A percentile compares a stretch with the other conserved stretches of the same genome.
phyloP scores from a whole-genome alignment of 2,797 vertebrate species.

The Tangara arthus region DNA sequence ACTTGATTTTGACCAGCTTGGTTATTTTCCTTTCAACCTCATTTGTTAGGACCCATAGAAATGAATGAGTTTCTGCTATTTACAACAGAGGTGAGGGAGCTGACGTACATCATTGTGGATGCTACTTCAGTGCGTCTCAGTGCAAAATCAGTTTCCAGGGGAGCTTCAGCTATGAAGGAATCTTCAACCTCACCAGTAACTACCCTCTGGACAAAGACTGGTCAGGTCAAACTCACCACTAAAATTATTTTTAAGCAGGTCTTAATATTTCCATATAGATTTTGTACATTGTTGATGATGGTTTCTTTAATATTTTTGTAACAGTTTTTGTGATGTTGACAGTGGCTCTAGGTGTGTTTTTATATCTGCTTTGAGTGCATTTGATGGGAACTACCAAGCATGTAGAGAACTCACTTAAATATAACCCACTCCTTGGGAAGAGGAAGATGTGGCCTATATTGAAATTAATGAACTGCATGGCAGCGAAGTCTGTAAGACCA shows the following conservation, averaged over 20 bases:
- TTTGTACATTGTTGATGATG: not conserved
- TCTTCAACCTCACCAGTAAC: not conserved
- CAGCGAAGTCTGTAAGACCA: not conserved
- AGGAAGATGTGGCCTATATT: not conserved
- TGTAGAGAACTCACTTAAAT: not conserved
- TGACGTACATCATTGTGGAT: accelerated
- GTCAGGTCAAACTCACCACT: not conserved
- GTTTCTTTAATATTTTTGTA: not conserved
- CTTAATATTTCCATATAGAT: not conserved
- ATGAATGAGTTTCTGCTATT: not conserved
- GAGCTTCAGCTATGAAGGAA: not conserved
- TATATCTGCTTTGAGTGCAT: not conserved
- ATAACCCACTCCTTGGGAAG: not conserved
- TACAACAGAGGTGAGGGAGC: not conserved
- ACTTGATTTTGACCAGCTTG: not conserved
- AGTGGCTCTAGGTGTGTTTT: not conserved
- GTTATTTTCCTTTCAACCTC: not conserved
- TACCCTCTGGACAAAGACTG: not conserved
- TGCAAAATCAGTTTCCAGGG: not conserved
- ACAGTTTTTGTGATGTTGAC: not conserved
- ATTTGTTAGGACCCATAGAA: not conserved
- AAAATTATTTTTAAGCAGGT: not conserved
- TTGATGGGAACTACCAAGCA: not conserved
- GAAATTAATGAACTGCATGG: not conserved
- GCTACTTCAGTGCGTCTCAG: not conserved